Evolutionary conservation across 2,113 vertebrate genomes (phyloP).

Genomic region (Pipra filicauda): DNA sequence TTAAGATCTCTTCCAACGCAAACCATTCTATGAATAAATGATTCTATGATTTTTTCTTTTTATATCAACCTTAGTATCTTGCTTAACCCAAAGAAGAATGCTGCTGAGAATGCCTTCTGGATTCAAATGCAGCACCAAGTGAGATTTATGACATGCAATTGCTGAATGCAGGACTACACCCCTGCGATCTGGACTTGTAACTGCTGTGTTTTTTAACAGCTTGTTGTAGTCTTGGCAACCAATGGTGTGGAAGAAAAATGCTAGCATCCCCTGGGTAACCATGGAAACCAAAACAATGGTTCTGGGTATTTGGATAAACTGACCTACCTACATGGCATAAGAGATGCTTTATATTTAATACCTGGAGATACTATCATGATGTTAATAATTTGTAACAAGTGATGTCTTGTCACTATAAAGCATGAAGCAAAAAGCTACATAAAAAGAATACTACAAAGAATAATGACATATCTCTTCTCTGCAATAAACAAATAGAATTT

Average conservation of each 20-base stretch:
- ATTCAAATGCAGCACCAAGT: not conserved
- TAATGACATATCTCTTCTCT: not conserved
- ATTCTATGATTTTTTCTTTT: accelerated
- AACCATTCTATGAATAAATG: not conserved
- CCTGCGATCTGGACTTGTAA: not conserved
- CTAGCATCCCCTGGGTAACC: not conserved
- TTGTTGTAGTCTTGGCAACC: not conserved
- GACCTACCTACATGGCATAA: not conserved
- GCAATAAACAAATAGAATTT: not conserved
- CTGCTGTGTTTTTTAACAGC: not conserved
- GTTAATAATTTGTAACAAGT: not conserved
- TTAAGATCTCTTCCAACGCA: not conserved
- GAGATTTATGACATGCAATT: not conserved
- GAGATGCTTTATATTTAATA: not conserved
- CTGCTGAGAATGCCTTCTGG: not conserved
- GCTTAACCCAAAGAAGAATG: not conserved
- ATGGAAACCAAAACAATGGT: conserved; percentile 17
- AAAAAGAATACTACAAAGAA: not conserved
- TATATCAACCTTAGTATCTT: not conserved
- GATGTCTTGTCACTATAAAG: not conserved
- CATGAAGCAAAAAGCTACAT: not conserved
- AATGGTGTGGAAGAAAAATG: not conserved
- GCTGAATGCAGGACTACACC: not conserved
- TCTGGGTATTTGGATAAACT: not conserved
- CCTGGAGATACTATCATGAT: not conserved